Base-by-base conservation (phyloP, 2,113 vertebrate genomes). In the Rhegmatorhina hoffmannsi region DNA sequence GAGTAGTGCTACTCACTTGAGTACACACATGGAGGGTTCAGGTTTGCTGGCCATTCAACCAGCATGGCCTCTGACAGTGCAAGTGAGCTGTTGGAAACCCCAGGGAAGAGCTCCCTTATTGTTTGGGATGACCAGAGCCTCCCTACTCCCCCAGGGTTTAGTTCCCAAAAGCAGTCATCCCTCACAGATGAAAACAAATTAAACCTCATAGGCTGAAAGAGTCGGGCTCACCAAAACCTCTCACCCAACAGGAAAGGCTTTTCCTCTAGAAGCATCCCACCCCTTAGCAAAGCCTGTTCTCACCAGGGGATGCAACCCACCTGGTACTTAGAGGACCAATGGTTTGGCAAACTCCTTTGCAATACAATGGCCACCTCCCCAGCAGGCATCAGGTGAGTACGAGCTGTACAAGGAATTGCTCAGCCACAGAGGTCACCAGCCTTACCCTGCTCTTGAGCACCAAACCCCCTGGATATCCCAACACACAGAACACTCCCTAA, bases 1-100 rank as follows among this genome's bases (percentile, higher is more conserved):
- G 55, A 79, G 44, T 8, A 73, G 46, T 23, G 9, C 67, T 26
- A 0, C 70, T 52, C 33, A 0, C 24, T 10, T 1, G 0, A 49
- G n/a, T 5, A 5, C 17, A 5, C 0, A 1, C 13, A 2, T 3
- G 3, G 33, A 47, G 31, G 17, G 12, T 17, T 18, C 28, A 47
- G 52, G 21, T 13, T 18, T 6, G 31, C 40, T 43, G 52, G 44
- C 29, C n/a, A 10, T 2, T 9, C 20, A 58, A 9, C 55, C 12
- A 2, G 36, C 6, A 1, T 0, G 11, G 21, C 40, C 70, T 84
- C 13, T 25, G 40, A 64, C 33, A 92, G 47, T 38, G 40, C 20
- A 25, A 33, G 2, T 5, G 0, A 8, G 23, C 16, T 66, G 66
- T 33, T 67, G 59, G 26, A 44, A 72, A 26, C 18, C n/a, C 49